Evolutionary conservation across 2,113 vertebrate species (phyloP).

Genomic region (Probosciger aterrimus): DNA sequence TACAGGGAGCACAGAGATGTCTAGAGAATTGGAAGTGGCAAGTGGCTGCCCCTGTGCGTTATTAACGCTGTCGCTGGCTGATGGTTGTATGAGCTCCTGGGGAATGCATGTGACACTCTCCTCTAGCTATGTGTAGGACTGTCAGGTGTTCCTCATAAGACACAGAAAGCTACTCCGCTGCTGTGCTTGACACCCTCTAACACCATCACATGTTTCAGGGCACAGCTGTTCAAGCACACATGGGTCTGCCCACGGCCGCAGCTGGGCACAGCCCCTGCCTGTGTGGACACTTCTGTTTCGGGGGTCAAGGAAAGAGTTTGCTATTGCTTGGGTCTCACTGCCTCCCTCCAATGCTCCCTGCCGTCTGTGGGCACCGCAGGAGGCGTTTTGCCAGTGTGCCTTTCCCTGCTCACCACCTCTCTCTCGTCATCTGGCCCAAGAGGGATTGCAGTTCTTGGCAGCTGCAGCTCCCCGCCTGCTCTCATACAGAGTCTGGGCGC

Average conservation of each 20-base stretch:
- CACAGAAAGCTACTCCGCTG: background rate
- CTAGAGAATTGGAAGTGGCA: background rate
- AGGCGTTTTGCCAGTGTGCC: background rate
- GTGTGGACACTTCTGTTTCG: fast-evolving
- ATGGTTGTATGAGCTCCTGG: background rate
- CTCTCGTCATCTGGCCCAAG: background rate
- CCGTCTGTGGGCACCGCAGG: fast-evolving
- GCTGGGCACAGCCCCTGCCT: background rate
- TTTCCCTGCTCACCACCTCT: background rate
- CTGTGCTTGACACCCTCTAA: background rate
- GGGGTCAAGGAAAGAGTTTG: background rate
- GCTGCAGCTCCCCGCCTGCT: conserved; percentile 30
- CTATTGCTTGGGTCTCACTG: background rate
- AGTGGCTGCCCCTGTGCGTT: background rate
- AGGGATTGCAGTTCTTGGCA: conserved; percentile 50
- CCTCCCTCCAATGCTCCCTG: background rate
- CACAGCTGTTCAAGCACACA: fast-evolving
- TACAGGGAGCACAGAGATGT: background rate
- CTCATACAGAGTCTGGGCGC: conserved; percentile 53
- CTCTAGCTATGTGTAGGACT: background rate
- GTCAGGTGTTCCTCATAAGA: background rate
- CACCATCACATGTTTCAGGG: background rate
- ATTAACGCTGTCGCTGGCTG: fast-evolving
- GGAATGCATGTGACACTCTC: background rate
- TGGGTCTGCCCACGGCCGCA: background rate